Evolutionary conservation across 2,888 invertebrate genomes (phyloP), one percentile per base, ranked within the genome.

Genomic region (Phalangium opilio): DNA sequence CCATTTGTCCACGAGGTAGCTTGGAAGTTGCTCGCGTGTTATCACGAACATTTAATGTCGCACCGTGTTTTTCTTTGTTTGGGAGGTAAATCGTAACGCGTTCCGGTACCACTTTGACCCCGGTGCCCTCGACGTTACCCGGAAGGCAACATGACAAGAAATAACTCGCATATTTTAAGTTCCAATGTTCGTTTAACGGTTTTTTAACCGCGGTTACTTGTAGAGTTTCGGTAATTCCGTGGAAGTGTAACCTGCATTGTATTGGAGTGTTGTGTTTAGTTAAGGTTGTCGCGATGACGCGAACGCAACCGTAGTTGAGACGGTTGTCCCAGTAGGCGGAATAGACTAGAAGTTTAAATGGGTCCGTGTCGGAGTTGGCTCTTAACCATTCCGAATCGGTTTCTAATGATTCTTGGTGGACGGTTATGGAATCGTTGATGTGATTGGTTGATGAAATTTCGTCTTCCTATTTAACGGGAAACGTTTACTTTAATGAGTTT

Each of bases 131-230:
- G 4, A 4, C 8, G 27, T 27, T 27, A 17, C 44, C 45, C 12
- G 45, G 18, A 14, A 54, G 39, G 17, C 44, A 41, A 20, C 54
- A 54, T 10, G 44, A 42, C 2, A 54, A 17, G 41, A 51, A 50
- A 12, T 43, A 47, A 3, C 52, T 45, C 2, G 48, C 43, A 38
- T 52, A 54, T 19, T 41, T 47, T 12, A 54, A 33, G 19, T 44
- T 48, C 54, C 54, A 54, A 18, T 54, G 50, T 32, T 54, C 54
- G 20, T 50, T 50, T 45, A 54, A 49, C n/a, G 48, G 39, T 20
- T 49, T 51, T 10, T 33, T 41, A 2, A 19, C 11, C 8, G 47
- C 50, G 15, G 10, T 21, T 3, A 48, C 48, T 41, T 47, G 43
- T 4, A 49, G 35, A 8, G 34, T 18, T 8, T 41, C 14, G 3